These are phyloP conservation scores for Phengaris arion DNA, from an alignment of 2,888 invertebrate species.

Conservation along the genomic window DNA sequence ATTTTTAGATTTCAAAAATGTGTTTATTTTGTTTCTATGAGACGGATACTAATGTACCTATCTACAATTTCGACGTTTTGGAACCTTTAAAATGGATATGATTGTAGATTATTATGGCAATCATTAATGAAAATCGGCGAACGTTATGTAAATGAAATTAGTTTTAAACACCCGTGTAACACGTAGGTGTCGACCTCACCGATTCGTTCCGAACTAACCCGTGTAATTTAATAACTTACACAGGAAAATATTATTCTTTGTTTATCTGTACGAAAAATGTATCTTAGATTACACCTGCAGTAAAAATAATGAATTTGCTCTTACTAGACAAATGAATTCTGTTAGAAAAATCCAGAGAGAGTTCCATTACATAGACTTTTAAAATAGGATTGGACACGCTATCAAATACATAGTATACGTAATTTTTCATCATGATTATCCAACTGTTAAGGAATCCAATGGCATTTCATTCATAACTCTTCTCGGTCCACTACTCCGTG, in stretches of 20 bases:
- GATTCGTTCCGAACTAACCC: slow-evolving; percentile 11
- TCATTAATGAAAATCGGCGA: not conserved
- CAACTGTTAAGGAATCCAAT: slow-evolving; percentile 28
- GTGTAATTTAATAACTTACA: not conserved
- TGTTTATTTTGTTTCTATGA: too few relatives aligned
- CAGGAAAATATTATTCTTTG: not conserved
- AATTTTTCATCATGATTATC: slow-evolving; percentile 20
- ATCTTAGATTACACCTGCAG: not conserved
- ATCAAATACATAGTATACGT: not conserved
- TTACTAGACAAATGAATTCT: not conserved
- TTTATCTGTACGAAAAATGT: not conserved
- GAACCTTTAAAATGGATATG: not conserved
- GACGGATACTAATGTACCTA: too few relatives aligned
- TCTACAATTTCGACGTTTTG: slow-evolving; percentile 3
- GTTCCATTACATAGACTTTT: not conserved
- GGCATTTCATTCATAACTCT: slow-evolving; percentile 27
- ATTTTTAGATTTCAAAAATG: too few relatives aligned
- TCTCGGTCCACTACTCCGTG: slow-evolving; percentile 22
- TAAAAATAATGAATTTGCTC: not conserved
- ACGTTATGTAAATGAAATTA: slow-evolving; percentile 12
- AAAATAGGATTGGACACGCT: not conserved
- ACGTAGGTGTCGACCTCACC: slow-evolving; percentile 4
- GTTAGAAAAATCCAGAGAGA: not conserved
- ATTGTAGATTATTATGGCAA: not conserved
- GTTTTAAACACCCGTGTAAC: slow-evolving; percentile 12